Base-by-base conservation (phyloP, 2,797 vertebrate genomes). In the Spinus pinus region DNA sequence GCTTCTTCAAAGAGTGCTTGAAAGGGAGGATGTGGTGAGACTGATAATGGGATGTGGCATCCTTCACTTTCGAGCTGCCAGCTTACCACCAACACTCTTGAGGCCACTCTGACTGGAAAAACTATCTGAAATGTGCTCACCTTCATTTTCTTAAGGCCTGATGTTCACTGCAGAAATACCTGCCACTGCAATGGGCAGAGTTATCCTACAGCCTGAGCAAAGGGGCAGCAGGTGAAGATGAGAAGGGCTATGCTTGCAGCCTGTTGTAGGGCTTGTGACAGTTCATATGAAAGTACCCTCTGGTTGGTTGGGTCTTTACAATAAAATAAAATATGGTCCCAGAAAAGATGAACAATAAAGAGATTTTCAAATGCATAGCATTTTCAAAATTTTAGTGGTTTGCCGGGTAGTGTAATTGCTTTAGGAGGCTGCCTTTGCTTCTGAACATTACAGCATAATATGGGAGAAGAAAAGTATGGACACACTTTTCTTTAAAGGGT, bases 21-120 rank as follows among this genome's bases (percentile, higher is more conserved):
- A 91, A 88, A 94, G 30, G 49, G 30, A 90, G 50, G 81, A 92
- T 88, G 78, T 83, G 84, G 66, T 75, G n/a, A 89, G 70, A 83
- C 54, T 79, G 84, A 71, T 78, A 90, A 90, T 66, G 46, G 78
- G n/a, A 82, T 80, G 51, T 19, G 44, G 31, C 0, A 0, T 61
- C 46, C 84, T 90, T 78, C 60, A 44, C 37, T 89, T 93, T 72
- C 15, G 28, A 86, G 57, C 46, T 89, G 42, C 50, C 60, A 67
- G 44, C n/a, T 82, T 88, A 33, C 9, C 6, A 67, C 39, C 35
- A 78, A 12, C 1, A 4, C 17, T n/a, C 79, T 19, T 86, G 74
- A 84, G 67, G 66, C 58, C 57, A 54, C 12, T 80, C 25, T 82
- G 65, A 77, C 20, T 35, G 54, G 81, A 93, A 91, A 85, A 87